Percentiles rank a stretch among this genome's conserved stretches.
Conservation (phyloP, 2,888 invertebrate species). For the Drosophila falleni region DNA sequence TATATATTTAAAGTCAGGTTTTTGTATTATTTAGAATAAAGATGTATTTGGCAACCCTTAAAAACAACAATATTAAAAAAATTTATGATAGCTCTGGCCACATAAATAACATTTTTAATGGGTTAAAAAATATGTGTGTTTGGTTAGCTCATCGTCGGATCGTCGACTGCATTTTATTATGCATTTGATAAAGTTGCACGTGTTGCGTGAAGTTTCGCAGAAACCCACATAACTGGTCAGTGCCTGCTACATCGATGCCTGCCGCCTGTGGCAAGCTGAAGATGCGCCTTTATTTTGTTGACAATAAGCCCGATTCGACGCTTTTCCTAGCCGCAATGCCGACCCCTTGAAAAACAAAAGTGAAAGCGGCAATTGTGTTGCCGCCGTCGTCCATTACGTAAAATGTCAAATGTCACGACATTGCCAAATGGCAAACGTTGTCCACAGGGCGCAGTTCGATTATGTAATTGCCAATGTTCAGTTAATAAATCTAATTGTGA, state of each 20-base stretch:
- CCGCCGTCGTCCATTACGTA: constrained; percentile 47
- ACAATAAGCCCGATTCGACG: constrained; percentile 29
- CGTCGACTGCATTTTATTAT: constrained; percentile 26
- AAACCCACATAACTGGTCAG: constrained; percentile 59
- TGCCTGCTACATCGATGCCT: constrained; percentile 19
- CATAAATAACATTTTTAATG: constrained; percentile 43
- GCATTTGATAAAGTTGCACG: constrained; percentile 39
- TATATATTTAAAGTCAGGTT: not conserved
- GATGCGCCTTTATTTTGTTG: constrained; percentile 53
- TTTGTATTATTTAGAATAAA: not conserved
- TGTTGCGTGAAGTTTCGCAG: constrained; percentile 48
- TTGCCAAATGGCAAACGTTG: constrained; percentile 39
- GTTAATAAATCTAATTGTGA: not conserved
- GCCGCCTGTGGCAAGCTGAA: constrained; percentile 39
- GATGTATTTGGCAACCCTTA: constrained; percentile 3
- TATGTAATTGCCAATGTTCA: constrained; percentile 27
- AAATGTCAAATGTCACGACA: constrained; percentile 66
- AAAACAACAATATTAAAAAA: not conserved
- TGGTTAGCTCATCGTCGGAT: constrained; percentile 47
- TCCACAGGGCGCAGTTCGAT: constrained; percentile 35
- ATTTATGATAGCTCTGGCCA: constrained; percentile 22
- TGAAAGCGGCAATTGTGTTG: constrained; percentile 54
- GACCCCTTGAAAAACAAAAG: constrained; percentile 54
- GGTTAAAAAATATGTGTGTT: constrained; percentile 40
- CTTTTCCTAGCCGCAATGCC: not conserved